A percentile compares a stretch with the other conserved stretches of the same genome.
phyloP scores from a whole-genome alignment of 2,888 invertebrate species.

The Arctia plantaginis region DNA sequence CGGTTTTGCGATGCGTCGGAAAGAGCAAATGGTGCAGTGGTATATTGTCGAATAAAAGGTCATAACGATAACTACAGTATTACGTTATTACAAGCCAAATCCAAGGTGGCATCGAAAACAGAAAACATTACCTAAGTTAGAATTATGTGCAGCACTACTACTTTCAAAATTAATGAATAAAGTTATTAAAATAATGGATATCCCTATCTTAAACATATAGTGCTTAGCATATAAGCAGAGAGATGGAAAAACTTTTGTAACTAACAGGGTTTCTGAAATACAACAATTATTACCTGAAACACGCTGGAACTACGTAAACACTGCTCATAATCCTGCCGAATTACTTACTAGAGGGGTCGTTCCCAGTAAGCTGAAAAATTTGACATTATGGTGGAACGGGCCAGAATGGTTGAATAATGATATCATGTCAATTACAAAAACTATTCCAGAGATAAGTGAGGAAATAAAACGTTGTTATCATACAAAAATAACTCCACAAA shows the following conservation, averaged over 20 bases:
- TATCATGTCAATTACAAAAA: too few species aligned
- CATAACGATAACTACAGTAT: neutral
- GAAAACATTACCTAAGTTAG: slow-evolving; percentile 16
- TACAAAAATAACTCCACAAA: too few species aligned
- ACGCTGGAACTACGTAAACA: too few species aligned
- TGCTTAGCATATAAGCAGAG: slow-evolving; percentile 16
- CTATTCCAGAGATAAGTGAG: too few species aligned
- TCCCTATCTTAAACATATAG: too few species aligned
- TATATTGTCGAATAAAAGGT: slow-evolving; percentile 13
- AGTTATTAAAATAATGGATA: neutral
- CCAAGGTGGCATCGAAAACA: slow-evolving; percentile 22
- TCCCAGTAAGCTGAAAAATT: too few species aligned
- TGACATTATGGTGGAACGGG: too few species aligned
- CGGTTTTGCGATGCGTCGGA: slow-evolving; percentile 5
- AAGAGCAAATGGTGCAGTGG: slow-evolving; percentile 16
- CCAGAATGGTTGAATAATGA: too few species aligned
- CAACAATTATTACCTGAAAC: too few species aligned
- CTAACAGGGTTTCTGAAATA: slow-evolving; percentile 14
- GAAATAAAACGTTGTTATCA: too few species aligned
- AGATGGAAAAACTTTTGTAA: slow-evolving; percentile 23
- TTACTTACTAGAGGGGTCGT: too few species aligned
- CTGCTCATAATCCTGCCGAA: too few species aligned
- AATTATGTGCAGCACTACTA: slow-evolving; percentile 16
- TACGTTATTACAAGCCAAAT: slow-evolving; percentile 18
- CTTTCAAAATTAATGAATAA: slow-evolving; percentile 4